Conservation (phyloP, 1,140 invertebrate genomes). For the Popillia japonica region DNA sequence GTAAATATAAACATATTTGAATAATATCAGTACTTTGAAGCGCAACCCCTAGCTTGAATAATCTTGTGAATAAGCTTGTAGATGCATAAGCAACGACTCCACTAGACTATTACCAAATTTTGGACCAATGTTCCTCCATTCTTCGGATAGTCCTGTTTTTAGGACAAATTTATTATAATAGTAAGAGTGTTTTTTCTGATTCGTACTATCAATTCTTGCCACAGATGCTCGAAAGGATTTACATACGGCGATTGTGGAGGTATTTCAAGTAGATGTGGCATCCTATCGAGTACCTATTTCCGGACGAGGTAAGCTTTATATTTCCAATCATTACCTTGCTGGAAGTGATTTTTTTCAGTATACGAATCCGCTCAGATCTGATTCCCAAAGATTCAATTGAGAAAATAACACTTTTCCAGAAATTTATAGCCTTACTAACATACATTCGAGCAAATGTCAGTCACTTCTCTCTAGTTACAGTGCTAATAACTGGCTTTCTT, state of each 20-base stretch:
- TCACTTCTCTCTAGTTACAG: conserved; percentile 6
- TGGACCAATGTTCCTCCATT: too few relatives aligned
- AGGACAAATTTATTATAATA: too few relatives aligned
- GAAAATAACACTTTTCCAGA: background rate
- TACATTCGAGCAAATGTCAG: conserved; percentile 5
- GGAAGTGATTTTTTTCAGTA: conserved; percentile 43
- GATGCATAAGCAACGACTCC: too few relatives aligned
- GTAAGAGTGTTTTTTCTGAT: too few relatives aligned
- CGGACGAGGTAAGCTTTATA: conserved; percentile 49
- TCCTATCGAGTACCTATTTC: conserved; percentile 50
- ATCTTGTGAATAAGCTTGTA: too few relatives aligned
- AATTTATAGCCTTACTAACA: background rate
- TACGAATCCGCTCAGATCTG: background rate
- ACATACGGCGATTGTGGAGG: conserved; percentile 57
- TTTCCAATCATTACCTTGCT: conserved; percentile 57
- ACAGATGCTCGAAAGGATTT: conserved; percentile 58
- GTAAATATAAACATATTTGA: too few relatives aligned
- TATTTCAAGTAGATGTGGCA: conserved; percentile 48
- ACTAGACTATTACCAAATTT: too few relatives aligned
- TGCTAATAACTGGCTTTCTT: conserved; percentile 32
- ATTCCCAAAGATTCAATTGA: conserved; percentile 16
- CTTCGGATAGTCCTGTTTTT: too few relatives aligned
- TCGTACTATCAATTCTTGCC: conserved; percentile 51
- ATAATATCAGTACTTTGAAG: too few relatives aligned
- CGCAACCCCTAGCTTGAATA: too few relatives aligned